These are phyloP conservation scores for Oreocharis arfaki DNA, from an alignment of 2,113 vertebrate genomes.

Conservation along the genomic window DNA sequence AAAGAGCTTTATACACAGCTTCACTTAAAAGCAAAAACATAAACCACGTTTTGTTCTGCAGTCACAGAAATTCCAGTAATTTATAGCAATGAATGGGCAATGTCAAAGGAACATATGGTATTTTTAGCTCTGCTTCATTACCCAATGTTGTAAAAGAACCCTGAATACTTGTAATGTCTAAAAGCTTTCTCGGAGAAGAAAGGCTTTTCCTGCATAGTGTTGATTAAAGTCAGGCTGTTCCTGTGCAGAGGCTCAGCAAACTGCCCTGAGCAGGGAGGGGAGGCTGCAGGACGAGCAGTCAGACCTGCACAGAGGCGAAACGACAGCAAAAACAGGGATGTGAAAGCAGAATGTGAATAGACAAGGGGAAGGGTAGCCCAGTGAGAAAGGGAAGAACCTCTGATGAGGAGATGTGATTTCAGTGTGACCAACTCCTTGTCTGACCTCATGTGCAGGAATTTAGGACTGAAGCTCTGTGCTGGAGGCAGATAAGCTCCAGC, in stretches of 20 bases:
- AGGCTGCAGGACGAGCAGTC: background rate
- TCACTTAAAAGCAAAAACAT: constrained; percentile 42
- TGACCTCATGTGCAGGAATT: background rate
- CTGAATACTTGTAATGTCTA: background rate
- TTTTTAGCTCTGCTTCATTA: constrained; percentile 57
- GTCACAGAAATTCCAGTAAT: constrained; percentile 23
- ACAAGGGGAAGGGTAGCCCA: background rate
- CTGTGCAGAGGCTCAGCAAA: background rate
- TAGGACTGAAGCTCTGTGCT: background rate
- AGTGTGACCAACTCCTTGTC: background rate
- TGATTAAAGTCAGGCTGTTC: constrained; percentile 26
- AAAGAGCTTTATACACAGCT: background rate
- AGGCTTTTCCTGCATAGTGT: background rate
- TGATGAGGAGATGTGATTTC: background rate
- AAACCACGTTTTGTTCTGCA: constrained; percentile 34
- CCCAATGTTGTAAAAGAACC: constrained; percentile 5
- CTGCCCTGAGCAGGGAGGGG: background rate
- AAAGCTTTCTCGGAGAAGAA: constrained; percentile 30
- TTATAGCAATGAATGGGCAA: constrained; percentile 52
- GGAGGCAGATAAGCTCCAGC: background rate
- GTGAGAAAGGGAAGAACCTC: background rate
- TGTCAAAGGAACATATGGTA: constrained; percentile 44
- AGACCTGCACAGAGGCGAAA: background rate
- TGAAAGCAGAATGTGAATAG: background rate
- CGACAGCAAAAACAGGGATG: background rate